Conservation (phyloP, 2,113 vertebrate species). For the Addax nasomaculatus region DNA sequence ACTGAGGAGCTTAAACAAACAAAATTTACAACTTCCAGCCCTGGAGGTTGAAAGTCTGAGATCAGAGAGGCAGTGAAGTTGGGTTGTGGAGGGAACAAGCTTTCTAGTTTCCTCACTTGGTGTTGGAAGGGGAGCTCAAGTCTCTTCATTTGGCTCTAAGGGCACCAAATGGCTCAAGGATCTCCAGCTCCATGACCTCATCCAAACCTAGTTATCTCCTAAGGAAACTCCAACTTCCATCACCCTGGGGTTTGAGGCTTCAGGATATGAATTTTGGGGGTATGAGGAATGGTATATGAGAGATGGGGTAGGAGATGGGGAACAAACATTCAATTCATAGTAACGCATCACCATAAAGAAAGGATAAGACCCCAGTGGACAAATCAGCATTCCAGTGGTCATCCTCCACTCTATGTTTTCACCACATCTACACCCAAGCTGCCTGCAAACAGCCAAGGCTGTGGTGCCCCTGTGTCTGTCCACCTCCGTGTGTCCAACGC, state of each 20-base stretch:
- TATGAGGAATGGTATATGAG: background rate
- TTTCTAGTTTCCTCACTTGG: background rate
- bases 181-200: background rate
- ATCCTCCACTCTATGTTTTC: background rate
- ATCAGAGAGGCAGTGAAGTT: background rate
- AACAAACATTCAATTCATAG: background rate
- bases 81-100: background rate
- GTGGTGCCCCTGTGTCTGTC: background rate
- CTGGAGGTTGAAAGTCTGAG: background rate
- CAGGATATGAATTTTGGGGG: background rate
- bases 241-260: background rate
- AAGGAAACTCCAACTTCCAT: background rate
- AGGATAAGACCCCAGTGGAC: background rate
- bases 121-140: background rate
- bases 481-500: background rate
- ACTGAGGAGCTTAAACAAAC: background rate
- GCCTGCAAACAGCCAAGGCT: background rate
- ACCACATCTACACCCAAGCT: background rate
- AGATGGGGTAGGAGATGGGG: background rate
- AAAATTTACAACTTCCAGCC: background rate
- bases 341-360: background rate
- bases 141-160: background rate
- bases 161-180: background rate
- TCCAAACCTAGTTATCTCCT: background rate
- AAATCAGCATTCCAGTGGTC: background rate